phyloP scores from a whole-genome alignment of 2,113 vertebrate genomes.

The Oryctolagus cuniculus region mOryCun1.1 NC_091436.1:11083501-11084000 shows the following conservation, averaged over 20 bases:
- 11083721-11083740: neutral
- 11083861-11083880: fast-evolving
- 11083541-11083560: constrained; percentile 72
- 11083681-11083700: fast-evolving
- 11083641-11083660: fast-evolving
- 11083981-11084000: neutral
- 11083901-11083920: neutral
- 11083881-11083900: neutral
- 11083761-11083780: neutral
- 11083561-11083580: constrained; percentile 57
- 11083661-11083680: neutral
- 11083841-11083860: fast-evolving
- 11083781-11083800: neutral
- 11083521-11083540: constrained; percentile 82
- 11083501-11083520: constrained; percentile 85
- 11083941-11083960: neutral
- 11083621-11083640: fast-evolving
- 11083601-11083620: neutral
- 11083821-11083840: too few relatives aligned
- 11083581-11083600: constrained; percentile 25
- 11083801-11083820: neutral
- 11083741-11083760: too few relatives aligned
- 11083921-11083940: neutral
- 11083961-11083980: neutral
- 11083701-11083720: neutral